phyloP scores from a whole-genome alignment of 53 echinoderm and acorn worm genomes.

The Patiria pectinifera region DNA sequence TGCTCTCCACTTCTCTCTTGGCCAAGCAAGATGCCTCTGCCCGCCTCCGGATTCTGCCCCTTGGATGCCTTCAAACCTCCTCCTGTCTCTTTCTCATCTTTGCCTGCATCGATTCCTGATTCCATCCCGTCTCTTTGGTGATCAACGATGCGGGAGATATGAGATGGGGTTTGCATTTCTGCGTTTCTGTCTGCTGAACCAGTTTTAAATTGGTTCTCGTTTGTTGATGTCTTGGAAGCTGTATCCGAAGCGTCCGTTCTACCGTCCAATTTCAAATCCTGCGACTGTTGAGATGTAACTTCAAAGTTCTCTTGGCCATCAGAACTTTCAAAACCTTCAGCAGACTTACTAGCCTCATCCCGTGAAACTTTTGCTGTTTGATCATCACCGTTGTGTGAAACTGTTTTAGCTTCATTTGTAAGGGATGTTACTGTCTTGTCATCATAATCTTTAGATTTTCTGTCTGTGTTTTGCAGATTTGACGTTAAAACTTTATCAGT shows the following conservation, averaged over 20 bases:
- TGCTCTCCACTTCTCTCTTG: constrained; percentile 10
- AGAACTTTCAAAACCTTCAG: neutral
- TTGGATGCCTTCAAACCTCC: neutral
- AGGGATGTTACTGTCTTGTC: neutral
- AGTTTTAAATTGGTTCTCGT: constrained; percentile 10
- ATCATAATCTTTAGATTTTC: neutral
- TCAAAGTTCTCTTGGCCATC: neutral
- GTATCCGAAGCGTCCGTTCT: neutral
- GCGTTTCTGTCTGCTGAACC: neutral
- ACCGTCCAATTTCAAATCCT: neutral
- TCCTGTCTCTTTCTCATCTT: constrained; percentile 8
- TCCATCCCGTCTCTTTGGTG: neutral
- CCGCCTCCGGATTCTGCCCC: neutral
- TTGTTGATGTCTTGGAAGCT: neutral
- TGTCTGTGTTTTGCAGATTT: neutral
- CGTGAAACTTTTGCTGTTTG: neutral
- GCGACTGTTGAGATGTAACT: neutral
- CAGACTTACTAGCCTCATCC: neutral
- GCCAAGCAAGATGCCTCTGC: neutral
- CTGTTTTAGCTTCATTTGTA: neutral
- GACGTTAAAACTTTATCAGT: neutral
- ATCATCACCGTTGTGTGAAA: neutral
- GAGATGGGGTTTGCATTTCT: constrained; percentile 2
- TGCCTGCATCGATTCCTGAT: neutral
- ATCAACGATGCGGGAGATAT: neutral